Base-by-base conservation (phyloP, 1,140 invertebrate species). In the Druon quercuslanigerum region DNA sequence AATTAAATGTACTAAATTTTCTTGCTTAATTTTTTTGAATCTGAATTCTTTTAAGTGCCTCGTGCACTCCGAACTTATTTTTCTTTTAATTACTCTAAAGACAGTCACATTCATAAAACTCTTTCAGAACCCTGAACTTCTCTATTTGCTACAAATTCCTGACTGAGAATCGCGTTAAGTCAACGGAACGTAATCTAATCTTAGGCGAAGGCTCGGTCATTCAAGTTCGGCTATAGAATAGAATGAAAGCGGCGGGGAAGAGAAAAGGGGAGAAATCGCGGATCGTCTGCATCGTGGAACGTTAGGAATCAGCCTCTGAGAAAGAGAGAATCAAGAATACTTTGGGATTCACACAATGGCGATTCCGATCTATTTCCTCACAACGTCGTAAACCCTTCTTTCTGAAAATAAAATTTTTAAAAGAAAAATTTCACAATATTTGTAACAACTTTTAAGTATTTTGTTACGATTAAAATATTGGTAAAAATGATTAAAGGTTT, bases 131-230 rank as follows among this genome's bases (percentile, higher is more conserved):
- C 40, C 40, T 46, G 9, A 46, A 46, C 40, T 66, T 66, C 33
- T 66, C 13, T 33, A 57, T 20, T 66, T 33, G 20, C 33, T 25
- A 33, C 57, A 66, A 33, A 66, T 66, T 66, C 57, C 19, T 66
- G 57, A 66, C 20, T 66, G 33, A 50, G 50, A 50, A 50, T 72
- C 46, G 66, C 40, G 66, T 70, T 8, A 70, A 70, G 66, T 70
- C n/a, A 17, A 40, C 16, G 20, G 25, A 50, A 70, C 75, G 20
- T 79, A 19, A 51, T 80, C 83, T 84, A 83, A 83, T 83, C 82
- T 84, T 84, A 83, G 82, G 56, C 82, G 76, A 82, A 78, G 76
- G 73, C 77, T 52, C 70, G 77, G 80, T 60, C 83, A 84, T 84
- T 84, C 83, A 84, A 77, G 77, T 80, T 76, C 75, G 50, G 52